Conservation (phyloP, 2,888 invertebrate species). For the Noctua pronuba region DNA sequence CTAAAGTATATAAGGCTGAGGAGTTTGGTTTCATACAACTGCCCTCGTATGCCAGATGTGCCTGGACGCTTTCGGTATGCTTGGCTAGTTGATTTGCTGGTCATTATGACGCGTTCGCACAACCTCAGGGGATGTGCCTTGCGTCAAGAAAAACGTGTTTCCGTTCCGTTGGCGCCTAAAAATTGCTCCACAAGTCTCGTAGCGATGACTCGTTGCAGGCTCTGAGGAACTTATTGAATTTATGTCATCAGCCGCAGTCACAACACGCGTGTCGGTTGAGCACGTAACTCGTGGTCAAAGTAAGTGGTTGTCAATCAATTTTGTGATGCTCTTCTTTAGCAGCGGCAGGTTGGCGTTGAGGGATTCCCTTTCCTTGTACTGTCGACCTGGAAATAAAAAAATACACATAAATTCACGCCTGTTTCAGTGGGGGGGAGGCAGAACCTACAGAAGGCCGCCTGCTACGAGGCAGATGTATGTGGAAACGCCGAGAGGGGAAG, state of each 20-base stretch:
- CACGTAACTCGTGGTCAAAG: background rate
- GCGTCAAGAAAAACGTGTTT: background rate
- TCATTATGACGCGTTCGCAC: background rate
- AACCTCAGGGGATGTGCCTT: background rate
- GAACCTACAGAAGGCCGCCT: background rate
- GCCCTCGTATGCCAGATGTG: conserved; percentile 2
- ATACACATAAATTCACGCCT: background rate
- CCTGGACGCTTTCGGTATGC: conserved; percentile 1
- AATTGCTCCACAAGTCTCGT: background rate
- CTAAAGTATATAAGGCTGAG: conserved; percentile 10
- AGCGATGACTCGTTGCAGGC: background rate
- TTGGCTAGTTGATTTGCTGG: background rate
- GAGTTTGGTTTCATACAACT: conserved; percentile 9
- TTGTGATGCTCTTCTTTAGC: background rate
- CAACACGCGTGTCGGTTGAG: background rate
- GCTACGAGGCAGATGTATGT: background rate
- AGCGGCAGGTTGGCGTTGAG: background rate
- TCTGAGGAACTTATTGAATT: background rate
- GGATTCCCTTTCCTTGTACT: background rate
- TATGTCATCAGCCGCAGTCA: background rate
- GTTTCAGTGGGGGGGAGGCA: background rate
- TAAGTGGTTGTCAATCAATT: background rate
- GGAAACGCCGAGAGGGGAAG: background rate
- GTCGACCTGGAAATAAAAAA: background rate
- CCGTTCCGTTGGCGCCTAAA: background rate